Evolutionary conservation across 2,797 vertebrate genomes (phyloP), one percentile per base, ranked within the genome.

Genomic region (Gouania willdenowi): DNA sequence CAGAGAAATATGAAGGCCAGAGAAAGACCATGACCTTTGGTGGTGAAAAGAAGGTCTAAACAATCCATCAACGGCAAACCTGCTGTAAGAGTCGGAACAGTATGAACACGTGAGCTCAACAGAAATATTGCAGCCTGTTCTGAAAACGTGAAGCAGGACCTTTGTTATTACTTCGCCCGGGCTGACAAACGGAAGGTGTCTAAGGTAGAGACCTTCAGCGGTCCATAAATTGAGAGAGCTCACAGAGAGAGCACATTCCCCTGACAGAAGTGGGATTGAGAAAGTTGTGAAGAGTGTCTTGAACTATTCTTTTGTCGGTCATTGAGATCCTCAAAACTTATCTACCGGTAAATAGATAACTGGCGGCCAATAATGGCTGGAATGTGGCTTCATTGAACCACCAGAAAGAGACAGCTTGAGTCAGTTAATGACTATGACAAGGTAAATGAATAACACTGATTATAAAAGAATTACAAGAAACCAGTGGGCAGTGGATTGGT

Each of bases 151-250:
- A 35, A 15, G 56, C 31, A 66, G 44, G 37, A 66, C 60, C n/a
- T 71, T 71, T 67, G 43, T 71, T 34, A 53, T 67, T 64, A 65
- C 33, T 39, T 11, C 27, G 40, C 51, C 39, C 41, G 20, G 40
- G 36, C 39, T 44, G 50, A 63, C 61, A 59, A 62, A 70, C 60
- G 41, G 24, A 49, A 69, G 58, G 44, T 38, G 60, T 52, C 34
- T 56, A 47, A 60, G 46, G 46, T 61, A 26, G 27, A 71, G 58
- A 44, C 45, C 44, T 48, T 56, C 23, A 59, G 13, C 23, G 37
- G 59, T 56, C 37, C 41, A 52, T 55, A 48, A 39, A 38, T 33
- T 11, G 8, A 28, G 52, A 60, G 31, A 33, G 41, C 35, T 32
- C 33, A 5, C 32, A 20, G 32, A 16, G 33, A 30, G 35, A 36